Evolutionary conservation across 1,140 invertebrate genomes (phyloP), one percentile per base, ranked within the genome.

Genomic region (Drosophila ercepeae): DNA sequence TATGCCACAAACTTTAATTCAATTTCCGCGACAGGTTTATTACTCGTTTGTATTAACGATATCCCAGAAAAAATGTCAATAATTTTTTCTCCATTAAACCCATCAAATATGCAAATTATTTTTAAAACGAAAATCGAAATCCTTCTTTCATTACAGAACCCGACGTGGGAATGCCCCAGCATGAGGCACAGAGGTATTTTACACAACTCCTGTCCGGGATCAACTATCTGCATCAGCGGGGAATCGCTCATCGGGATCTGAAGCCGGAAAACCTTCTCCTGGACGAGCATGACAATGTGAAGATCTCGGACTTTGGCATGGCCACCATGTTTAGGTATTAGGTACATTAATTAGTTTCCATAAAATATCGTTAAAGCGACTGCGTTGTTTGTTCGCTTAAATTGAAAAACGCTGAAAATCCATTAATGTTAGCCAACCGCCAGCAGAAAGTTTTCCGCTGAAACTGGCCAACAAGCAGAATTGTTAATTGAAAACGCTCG

Each of bases 291-390:
- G 97, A 98, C 90, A 95, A 95, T 89, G 92, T 99, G 39, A 99
- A 99, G 93, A 98, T 99, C 63, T 96, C 97, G 1, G 98, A 99
- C 93, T 99, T 99, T 94, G 98, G 98, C 55, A 93, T 99, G 93
- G 97, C 98, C 9, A 99, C 98, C 2, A 92, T 99, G 68, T 97
- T 95, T 91, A 93, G 95, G 91, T 92, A 92, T 91, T 92, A 92
- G 81, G 92, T 92, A 78, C 91, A 90, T 75, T 45, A 39, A 72
- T 39, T 53, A 54, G 46, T 64, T 70, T 6, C 19, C 27, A 21
- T 21, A 21, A 21, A 4, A 21, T 2, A 21, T 21, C 21, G 21
- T 21, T 21, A 21, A n/a, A n/a, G n/a, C n/a, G n/a, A n/a, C n/a
- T n/a, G n/a, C n/a, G n/a, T 4, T 21, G 29, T 32, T 32, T 32